Conservation (phyloP, 2,797 vertebrate genomes). For the Clamator glandarius region DNA sequence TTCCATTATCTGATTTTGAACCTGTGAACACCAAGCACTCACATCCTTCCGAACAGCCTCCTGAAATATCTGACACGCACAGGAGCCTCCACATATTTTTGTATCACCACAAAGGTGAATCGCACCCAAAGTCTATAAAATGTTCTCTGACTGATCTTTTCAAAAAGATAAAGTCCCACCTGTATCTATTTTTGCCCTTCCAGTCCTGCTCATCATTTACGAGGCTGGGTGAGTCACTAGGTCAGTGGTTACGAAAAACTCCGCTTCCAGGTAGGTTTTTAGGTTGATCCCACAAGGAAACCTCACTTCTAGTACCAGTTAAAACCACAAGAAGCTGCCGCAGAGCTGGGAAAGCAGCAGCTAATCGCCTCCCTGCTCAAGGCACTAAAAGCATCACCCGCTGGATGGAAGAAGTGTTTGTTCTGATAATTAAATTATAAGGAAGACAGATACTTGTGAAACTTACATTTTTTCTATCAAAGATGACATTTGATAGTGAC, state of each 20-base stretch:
- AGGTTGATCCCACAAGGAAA: neutral
- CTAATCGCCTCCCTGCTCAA: neutral
- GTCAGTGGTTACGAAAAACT: neutral
- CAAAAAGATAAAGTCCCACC: neutral
- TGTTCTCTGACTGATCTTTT: neutral
- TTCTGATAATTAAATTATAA: constrained; percentile 32
- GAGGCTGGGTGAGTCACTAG: neutral
- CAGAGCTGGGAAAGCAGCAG: neutral
- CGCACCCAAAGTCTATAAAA: neutral
- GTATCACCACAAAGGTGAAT: neutral
- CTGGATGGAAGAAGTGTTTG: neutral
- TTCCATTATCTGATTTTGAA: no score
- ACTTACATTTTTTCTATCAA: constrained; percentile 55
- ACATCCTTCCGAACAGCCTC: no score
- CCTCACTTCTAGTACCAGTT: neutral
- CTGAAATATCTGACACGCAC: neutral
- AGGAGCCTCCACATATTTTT: neutral
- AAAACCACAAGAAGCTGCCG: neutral
- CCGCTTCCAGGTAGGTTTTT: rapidly evolving
- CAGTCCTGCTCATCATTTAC: neutral
- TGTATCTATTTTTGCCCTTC: neutral
- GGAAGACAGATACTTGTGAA: neutral
- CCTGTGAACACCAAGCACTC: no score
- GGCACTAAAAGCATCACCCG: constrained; percentile 21
- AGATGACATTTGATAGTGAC: constrained; percentile 26